Evolutionary conservation across 2,888 invertebrate species (phyloP).

Genomic region (Falcaria lacertinaria): DNA sequence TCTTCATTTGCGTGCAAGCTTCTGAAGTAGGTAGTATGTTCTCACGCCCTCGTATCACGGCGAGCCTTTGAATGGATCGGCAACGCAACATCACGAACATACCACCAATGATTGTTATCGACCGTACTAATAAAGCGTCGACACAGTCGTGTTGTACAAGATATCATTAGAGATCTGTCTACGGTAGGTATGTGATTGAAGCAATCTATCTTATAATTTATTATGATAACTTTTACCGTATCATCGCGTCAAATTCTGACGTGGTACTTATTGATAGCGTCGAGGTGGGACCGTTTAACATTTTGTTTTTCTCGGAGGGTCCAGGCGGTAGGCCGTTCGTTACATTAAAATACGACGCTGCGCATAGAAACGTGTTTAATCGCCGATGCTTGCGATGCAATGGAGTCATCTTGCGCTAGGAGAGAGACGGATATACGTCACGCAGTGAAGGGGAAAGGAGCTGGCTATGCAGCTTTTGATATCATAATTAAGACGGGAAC

Average conservation of each 20-base stretch:
- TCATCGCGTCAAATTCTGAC: constrained; percentile 54
- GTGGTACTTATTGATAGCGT: constrained; percentile 34
- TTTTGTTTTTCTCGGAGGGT: constrained; percentile 31
- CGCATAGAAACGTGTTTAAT: constrained; percentile 79
- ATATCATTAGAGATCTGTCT: constrained; percentile 44
- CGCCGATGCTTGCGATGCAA: constrained; percentile 56
- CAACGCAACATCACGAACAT: constrained; percentile 30
- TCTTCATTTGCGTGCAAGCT: constrained; percentile 66
- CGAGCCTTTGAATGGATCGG: constrained; percentile 31
- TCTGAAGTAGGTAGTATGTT: constrained; percentile 44
- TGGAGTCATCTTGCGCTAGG: constrained; percentile 49
- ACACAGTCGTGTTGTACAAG: constrained; percentile 36
- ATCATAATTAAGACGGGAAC: constrained; percentile 67
- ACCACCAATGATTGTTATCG: constrained; percentile 32
- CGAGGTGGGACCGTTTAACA: constrained; percentile 43
- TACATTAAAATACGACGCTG: constrained; percentile 65
- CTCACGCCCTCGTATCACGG: constrained; percentile 53
- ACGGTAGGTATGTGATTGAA: constrained; percentile 39
- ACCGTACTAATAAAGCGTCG: constrained; percentile 35
- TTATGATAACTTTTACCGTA: constrained; percentile 46
- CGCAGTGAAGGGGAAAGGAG: constrained; percentile 43
- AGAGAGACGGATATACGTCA: constrained; percentile 42
- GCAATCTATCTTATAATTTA: constrained; percentile 36
- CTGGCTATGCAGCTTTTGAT: constrained; percentile 68
- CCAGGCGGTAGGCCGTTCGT: constrained; percentile 20